Percentiles rank a stretch among this genome's conserved stretches.
These are phyloP conservation scores for Patella vulgata DNA, from an alignment of 1,140 invertebrate species.

Conservation along the genomic window DNA sequence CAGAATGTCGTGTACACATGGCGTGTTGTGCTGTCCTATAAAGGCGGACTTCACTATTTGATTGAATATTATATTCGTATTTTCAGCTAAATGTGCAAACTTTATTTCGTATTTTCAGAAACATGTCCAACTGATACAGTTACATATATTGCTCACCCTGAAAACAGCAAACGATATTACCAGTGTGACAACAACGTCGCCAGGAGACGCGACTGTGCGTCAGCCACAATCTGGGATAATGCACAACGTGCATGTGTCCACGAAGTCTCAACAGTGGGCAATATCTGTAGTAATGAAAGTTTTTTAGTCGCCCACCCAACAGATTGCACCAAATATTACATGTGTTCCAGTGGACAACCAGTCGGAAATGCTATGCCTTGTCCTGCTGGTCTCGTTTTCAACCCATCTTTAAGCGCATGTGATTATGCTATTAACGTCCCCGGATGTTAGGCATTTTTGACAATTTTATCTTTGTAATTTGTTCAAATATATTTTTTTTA, in stretches of 20 bases:
- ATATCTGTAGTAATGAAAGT: not conserved
- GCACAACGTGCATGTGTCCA: no score
- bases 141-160: not conserved
- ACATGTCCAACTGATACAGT: not conserved
- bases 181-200: not conserved
- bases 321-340: slow-evolving; percentile 16
- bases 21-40: no score
- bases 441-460: not conserved
- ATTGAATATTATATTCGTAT: no score
- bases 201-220: no score
- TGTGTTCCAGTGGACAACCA: slow-evolving; percentile 8
- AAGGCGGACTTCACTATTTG: no score
- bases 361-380: slow-evolving; percentile 4
- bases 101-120: not conserved
- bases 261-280: no score
- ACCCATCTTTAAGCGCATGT: slow-evolving; percentile 5
- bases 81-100: no score
- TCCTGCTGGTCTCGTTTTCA: slow-evolving; percentile 9
- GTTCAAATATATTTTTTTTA: no score
- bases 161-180: slow-evolving; percentile 6
- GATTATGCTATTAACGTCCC: slow-evolving; percentile 4
- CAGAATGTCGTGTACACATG: no score
- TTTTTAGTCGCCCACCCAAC: not conserved
- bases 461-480: no score
- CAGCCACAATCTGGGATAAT: no score